These are phyloP conservation scores for Tholera decimalis DNA, from an alignment of 2,888 invertebrate species.

Conservation along the genomic window DNA sequence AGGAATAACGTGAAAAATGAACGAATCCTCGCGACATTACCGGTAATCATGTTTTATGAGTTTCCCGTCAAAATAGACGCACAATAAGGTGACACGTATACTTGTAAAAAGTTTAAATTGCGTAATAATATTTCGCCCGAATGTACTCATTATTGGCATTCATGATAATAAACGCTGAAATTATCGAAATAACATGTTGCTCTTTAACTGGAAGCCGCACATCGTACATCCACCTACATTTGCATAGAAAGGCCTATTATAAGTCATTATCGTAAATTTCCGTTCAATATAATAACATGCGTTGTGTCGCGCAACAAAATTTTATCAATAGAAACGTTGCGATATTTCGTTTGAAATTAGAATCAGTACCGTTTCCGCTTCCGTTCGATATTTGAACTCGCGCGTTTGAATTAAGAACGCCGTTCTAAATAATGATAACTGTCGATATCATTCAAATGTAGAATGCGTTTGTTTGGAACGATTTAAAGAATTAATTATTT, in stretches of 20 bases:
- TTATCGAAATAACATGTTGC: slow-evolving; percentile 64
- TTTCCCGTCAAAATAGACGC: slow-evolving; percentile 81
- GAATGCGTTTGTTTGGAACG: slow-evolving; percentile 44
- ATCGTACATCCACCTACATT: slow-evolving; percentile 67
- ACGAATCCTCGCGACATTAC: slow-evolving; percentile 83
- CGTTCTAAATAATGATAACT: slow-evolving; percentile 83
- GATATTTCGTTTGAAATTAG: slow-evolving; percentile 90
- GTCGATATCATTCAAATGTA: slow-evolving; percentile 68
- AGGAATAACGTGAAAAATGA: slow-evolving; percentile 77
- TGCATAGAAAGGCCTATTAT: slow-evolving; percentile 80
- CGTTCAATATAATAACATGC: slow-evolving; percentile 87
- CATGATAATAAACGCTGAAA: slow-evolving; percentile 66
- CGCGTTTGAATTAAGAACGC: slow-evolving; percentile 86
- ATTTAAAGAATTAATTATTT: slow-evolving; percentile 58
- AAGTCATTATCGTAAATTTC: slow-evolving; percentile 87
- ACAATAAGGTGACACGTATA: slow-evolving; percentile 80
- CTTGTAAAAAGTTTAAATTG: slow-evolving; percentile 85
- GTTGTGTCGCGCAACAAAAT: slow-evolving; percentile 82
- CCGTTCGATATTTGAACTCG: slow-evolving; percentile 89
- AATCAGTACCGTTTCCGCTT: slow-evolving; percentile 91
- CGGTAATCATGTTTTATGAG: slow-evolving; percentile 88
- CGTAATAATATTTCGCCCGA: slow-evolving; percentile 70
- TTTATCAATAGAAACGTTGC: slow-evolving; percentile 90
- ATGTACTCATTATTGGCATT: slow-evolving; percentile 70
- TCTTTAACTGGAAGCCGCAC: slow-evolving; percentile 53